Percentiles rank a stretch among this genome's conserved stretches.
These are phyloP conservation scores for Centropristis striata DNA, from an alignment of 2,113 vertebrate species.

Conservation along the genomic window DNA sequence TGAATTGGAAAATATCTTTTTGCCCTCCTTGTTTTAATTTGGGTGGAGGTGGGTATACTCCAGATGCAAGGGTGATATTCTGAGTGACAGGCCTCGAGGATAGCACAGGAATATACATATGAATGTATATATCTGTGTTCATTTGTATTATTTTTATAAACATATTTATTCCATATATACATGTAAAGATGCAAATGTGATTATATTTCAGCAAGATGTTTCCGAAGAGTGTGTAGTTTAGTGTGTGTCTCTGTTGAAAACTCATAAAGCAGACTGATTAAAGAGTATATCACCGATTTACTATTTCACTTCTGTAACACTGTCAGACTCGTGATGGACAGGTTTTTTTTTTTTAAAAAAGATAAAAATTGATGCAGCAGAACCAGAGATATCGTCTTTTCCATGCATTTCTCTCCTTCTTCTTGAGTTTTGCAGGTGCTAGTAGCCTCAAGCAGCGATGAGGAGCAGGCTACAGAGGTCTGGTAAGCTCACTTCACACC, in stretches of 20 bases:
- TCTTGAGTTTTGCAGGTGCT: too few relatives aligned
- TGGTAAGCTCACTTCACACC: neutral
- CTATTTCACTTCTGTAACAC: neutral
- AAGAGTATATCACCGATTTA: neutral
- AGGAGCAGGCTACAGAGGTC: neutral
- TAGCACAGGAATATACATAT: slow-evolving; percentile 9
- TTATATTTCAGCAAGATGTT: neutral
- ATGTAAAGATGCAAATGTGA: neutral
- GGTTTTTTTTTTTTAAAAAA: too few relatives aligned
- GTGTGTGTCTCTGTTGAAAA: slow-evolving; percentile 7
- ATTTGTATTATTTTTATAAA: slow-evolving; percentile 27
- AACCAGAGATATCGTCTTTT: too few relatives aligned
- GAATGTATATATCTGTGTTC: slow-evolving; percentile 10
- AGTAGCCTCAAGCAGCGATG: neutral
- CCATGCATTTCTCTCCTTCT: too few relatives aligned
- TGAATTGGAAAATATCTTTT: slow-evolving; percentile 86
- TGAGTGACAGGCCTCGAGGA: slow-evolving; percentile 69
- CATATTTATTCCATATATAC: neutral
- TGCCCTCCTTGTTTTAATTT: slow-evolving; percentile 85
- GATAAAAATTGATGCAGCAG: too few relatives aligned
- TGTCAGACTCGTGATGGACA: too few relatives aligned
- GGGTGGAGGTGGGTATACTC: slow-evolving; percentile 74
- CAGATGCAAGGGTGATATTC: slow-evolving; percentile 73
- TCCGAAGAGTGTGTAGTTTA: neutral
- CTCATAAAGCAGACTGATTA: neutral